A percentile compares a stretch with the other conserved stretches of the same genome.
Evolutionary conservation across 2,113 vertebrate species (phyloP).

Genomic region (Neodon shergylaensis): DNA sequence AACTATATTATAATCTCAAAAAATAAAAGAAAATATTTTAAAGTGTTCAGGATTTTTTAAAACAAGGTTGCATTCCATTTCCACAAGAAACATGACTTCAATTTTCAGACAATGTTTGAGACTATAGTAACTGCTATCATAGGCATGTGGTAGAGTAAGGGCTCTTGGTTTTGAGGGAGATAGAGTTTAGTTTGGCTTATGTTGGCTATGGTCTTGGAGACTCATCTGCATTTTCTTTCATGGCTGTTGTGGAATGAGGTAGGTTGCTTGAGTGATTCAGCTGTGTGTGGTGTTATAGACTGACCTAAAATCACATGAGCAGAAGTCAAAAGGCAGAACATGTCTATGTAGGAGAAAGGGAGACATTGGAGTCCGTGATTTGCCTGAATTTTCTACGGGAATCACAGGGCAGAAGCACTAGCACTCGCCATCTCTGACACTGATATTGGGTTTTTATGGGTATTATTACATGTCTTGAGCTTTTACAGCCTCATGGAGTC

Average conservation of each 20-base stretch:
- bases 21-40: not conserved
- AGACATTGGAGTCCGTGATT: not conserved
- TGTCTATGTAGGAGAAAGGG: not conserved
- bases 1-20: not conserved
- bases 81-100: not conserved
- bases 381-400: not conserved
- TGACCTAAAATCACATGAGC: not conserved
- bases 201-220: not conserved
- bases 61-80: not conserved
- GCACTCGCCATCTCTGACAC: not conserved
- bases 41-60: not conserved
- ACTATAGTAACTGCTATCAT: not conserved
- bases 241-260: not conserved
- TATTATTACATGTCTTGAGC: not conserved
- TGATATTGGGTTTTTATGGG: not conserved
- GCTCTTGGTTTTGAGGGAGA: not conserved
- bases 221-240: not conserved
- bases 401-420: not conserved
- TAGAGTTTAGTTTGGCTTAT: not conserved
- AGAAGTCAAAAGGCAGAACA: not conserved
- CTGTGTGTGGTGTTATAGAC: not conserved
- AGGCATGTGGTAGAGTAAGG: not conserved
- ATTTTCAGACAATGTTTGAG: slow-evolving; percentile 10
- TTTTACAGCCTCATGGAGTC: not conserved
- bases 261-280: not conserved